A percentile compares a stretch with the other conserved stretches of the same genome.
phyloP scores from a whole-genome alignment of 2,797 vertebrate genomes.

The Aselliscus stoliczkanus region DNA sequence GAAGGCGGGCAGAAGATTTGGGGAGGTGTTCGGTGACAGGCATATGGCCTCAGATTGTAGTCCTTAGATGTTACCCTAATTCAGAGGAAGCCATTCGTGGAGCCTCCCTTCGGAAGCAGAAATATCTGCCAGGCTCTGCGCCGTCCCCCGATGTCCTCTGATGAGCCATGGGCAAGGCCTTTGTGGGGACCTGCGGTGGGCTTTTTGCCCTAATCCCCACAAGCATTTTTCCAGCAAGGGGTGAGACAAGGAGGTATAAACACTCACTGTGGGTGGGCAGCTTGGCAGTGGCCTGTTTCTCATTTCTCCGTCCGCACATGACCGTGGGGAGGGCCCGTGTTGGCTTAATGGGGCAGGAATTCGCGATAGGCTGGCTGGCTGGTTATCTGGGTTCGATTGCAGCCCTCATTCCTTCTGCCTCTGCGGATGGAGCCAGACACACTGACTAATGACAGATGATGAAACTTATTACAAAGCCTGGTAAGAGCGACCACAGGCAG shows the following conservation, averaged over 20 bases:
- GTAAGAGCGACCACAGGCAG: rapidly evolving
- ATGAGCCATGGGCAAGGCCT: rapidly evolving
- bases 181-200: rapidly evolving
- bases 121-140: no score
- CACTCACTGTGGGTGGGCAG: no score
- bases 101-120: no score
- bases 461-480: rapidly evolving
- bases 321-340: no score
- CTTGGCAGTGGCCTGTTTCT: no score
- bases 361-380: rapidly evolving
- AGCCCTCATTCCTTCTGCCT: rapidly evolving
- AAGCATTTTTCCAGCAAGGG: neutral
- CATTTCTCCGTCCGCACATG: no score
- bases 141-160: rapidly evolving
- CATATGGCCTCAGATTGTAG: neutral
- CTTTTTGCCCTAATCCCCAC: rapidly evolving
- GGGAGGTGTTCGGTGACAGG: neutral
- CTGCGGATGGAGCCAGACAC: no score
- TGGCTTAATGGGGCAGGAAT: no score
- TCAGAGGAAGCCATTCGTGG: neutral
- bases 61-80: rapidly evolving
- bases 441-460: rapidly evolving
- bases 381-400: neutral
- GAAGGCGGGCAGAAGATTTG: no score
- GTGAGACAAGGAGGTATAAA: no score